Percentiles rank a stretch among this genome's conserved stretches.
Conservation (phyloP, 2,113 vertebrate species). For the Ranitomeya imitator region DNA sequence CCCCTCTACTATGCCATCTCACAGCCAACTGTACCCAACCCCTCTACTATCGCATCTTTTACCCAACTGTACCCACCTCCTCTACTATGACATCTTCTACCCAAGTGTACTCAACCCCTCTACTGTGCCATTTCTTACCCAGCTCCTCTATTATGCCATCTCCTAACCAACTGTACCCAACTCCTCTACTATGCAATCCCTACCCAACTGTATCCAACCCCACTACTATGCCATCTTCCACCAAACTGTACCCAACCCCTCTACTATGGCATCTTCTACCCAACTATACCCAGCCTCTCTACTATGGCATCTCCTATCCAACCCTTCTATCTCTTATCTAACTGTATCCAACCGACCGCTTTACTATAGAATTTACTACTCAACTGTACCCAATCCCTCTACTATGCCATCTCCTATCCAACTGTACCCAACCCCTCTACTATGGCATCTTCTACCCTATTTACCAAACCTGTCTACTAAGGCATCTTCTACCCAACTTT, state of each 20-base stretch:
- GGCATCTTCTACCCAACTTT: no score
- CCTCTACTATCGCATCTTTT: not conserved
- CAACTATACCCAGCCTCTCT: not conserved
- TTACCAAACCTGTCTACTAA: no score
- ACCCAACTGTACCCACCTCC: not conserved
- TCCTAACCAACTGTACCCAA: not conserved
- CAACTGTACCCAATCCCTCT: no score
- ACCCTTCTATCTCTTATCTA: no score
- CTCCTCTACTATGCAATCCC: not conserved
- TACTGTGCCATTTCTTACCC: not conserved
- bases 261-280: not conserved
- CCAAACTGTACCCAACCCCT: not conserved
- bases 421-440: no score
- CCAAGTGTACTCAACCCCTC: not conserved
- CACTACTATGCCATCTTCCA: not conserved
- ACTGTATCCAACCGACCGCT: not conserved
- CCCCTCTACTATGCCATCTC: not conserved
- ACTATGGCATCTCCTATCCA: not conserved
- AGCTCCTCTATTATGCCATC: not conserved
- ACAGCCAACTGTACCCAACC: not conserved
- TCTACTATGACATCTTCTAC: not conserved
- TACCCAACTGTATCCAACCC: not conserved
- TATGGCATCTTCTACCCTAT: no score
- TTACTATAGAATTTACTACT: no score
- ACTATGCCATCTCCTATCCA: no score